Evolutionary conservation across 2,113 vertebrate species (phyloP), one percentile per base, ranked within the genome.

Genomic region (Triplophysa dalaica): DNA sequence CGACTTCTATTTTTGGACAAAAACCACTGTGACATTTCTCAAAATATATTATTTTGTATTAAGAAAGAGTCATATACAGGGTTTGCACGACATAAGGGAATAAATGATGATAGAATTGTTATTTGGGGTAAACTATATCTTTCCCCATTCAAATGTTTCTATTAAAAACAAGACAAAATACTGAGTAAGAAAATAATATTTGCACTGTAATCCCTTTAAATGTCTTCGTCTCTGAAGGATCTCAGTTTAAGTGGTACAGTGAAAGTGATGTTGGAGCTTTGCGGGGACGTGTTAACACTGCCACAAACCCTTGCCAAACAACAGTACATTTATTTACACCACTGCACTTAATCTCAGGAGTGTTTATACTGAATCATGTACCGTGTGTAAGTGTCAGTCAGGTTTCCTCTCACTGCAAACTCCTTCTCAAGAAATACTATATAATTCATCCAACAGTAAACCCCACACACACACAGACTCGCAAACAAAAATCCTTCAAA

Each of bases 251-350:
- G 24, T 54, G 14, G 4, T 54, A 16, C 48, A 54, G 68, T 54
- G 52, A 41, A 56, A 41, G 29, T 4, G 2, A 73, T 6, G 7
- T 56, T 21, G 52, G 22, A 19, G 48, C 29, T 8, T 73, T 73
- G 24, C 41, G 52, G 41, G 19, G 26, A 60, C 0, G 29, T 13
- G 41, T 74, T 45, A 45, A 79, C 60, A 70, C 77, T 70, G 29
- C 58, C 69, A 54, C 43, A 43, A 26, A n/a, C 48, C 56, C n/a
- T 41, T 16, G 70, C 52, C 70, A 75, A 69, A 81, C 70, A 75
- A 26, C 14, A n/a, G 24, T 52, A 41, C 26, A 77, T 61, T 24
- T 80, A 70, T 77, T 82, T 70, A 77, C 56, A 41, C 74, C 41
- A n/a, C n/a, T 3, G 54, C 9, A 26, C 41, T 14, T 29, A 62